Base-by-base conservation (phyloP, 2,113 vertebrate genomes). In the Larimichthys crocea region DNA sequence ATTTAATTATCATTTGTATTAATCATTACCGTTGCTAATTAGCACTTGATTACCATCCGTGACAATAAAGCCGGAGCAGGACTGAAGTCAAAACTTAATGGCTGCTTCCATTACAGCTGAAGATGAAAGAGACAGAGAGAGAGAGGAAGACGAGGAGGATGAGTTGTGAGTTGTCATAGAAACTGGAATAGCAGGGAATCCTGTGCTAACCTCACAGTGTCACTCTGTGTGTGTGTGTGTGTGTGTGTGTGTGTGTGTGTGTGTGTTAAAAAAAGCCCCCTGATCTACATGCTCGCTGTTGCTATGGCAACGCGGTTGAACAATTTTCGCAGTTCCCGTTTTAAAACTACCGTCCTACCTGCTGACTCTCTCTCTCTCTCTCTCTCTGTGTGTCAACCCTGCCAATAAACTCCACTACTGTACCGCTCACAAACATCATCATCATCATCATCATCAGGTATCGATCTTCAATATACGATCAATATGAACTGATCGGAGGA, bases 151-250 rank as follows among this genome's bases (percentile, higher is more conserved):
- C n/a, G 19, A 49, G 1, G 42, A 72, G 56, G 66, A 69, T 10
- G 80, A 89, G 88, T 88, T 85, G 83, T 79, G 85, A 82, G 92
- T 93, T 92, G 92, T 89, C 92, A 93, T 92, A 85, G 92, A 90
- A 93, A 93, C 92, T 92, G 86, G 89, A 89, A 90, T 90, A 87
- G 88, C 87, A 92, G 92, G 91, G 92, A 93, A 92, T 93, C 92
- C 92, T 92, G 89, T 90, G 86, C 90, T 91, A 92, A 92, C 87
- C 90, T 91, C 91, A 61, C 85, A 82, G 74, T 91, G 90, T 92
- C 88, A 92, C 79, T 81, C 2, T 68, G 80, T 75, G 63, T 71
- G 44, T 14, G 26, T 26, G 69, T 84, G 80, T 73, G 81, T 81
- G 44, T 44, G 42, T 44, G 44, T 14, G 44, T 46, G 44, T 46